Evolutionary conservation across 2,888 invertebrate genomes (phyloP), one percentile per base, ranked within the genome.

Genomic region (Selenia dentaria): DNA sequence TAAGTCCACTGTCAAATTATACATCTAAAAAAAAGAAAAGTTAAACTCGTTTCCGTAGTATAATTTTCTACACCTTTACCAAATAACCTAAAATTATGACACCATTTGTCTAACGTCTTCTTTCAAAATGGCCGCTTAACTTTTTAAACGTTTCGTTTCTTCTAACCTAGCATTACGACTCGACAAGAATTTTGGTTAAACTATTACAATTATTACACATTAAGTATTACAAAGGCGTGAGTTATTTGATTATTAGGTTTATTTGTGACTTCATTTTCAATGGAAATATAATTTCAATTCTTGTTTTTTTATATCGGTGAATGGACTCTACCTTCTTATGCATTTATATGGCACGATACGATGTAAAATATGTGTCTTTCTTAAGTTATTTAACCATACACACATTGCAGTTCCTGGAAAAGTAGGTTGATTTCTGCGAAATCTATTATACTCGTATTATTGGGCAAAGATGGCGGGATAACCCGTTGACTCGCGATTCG

Each of bases 121-220:
- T 39, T 29, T 18, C 43, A 37, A 50, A 44, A 36, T 40, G 50
- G 37, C 36, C 25, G 40, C 13, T 24, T n/a, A 40, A 39, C 34
- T 50, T 40, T 38, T 47, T 33, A 41, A 46, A 36, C 26, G 13
- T 18, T 20, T 25, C 42, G 49, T 55, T 54, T 39, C 33, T 54
- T 39, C 33, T 36, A 32, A 46, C 38, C 31, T 40, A 29, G n/a
- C 14, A 51, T 51, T 51, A 42, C 13, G 16, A 10, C 9, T 25
- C 24, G 33, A 3, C 13, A 8, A 36, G 10, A 27, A 13, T 25
- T 31, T 25, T 16, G 2, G 34, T 35, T 16, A 31, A 31, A 34
- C 24, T 34, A n/a, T 13, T 39, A 24, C 22, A 39, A 34, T 27
- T 9, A 10, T 9, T 25, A 25, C 8, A 24, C 2, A 26, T 42